These are phyloP conservation scores for Epiblema foenella DNA, from an alignment of 2,888 invertebrate species.

Conservation along the genomic window DNA sequence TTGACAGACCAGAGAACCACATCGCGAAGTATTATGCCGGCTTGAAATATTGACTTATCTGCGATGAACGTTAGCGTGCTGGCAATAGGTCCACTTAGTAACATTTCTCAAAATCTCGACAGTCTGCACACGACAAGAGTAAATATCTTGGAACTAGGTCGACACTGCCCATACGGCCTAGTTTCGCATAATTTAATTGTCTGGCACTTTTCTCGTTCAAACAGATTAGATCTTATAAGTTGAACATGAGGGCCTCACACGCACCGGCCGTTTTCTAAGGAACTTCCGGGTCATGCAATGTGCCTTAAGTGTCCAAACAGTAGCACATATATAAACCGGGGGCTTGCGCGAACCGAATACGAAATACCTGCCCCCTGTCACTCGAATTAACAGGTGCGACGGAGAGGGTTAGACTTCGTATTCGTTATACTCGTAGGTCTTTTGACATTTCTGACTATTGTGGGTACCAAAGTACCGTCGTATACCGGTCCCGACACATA, in stretches of 20 bases:
- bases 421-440: no score
- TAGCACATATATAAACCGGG: no score
- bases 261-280: not conserved
- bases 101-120: constrained; percentile 55
- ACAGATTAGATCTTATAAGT: constrained; percentile 11
- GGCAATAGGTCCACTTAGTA: constrained; percentile 1
- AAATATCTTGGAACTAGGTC: constrained; percentile 69
- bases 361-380: no score
- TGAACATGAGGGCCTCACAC: not conserved
- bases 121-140: constrained; percentile 55
- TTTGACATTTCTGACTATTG: no score
- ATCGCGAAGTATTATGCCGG: not conserved
- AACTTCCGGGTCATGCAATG: not conserved
- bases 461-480: no score
- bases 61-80: not conserved
- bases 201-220: constrained; percentile 32
- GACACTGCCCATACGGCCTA: constrained; percentile 67
- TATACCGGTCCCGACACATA: no score
- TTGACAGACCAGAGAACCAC: no score
- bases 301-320: no score
- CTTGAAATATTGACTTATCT: not conserved
- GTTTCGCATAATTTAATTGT: constrained; percentile 59
- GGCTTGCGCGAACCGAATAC: no score
- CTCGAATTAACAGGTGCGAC: no score
- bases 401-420: no score